Conservation (phyloP, 2,113 vertebrate species). For the Fulmarus glacialis region DNA sequence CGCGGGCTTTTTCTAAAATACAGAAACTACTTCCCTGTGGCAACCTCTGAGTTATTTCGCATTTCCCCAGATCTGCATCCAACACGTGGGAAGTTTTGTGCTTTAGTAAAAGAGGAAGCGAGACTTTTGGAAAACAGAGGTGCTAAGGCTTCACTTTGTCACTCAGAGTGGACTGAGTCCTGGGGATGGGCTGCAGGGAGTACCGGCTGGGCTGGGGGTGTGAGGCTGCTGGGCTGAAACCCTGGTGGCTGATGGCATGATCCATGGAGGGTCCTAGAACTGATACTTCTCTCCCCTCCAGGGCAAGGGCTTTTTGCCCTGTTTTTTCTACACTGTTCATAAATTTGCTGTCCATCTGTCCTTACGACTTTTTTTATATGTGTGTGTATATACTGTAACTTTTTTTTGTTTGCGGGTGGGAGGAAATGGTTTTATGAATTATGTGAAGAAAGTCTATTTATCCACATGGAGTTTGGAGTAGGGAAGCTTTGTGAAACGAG, state of each 20-base stretch:
- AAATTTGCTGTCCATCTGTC: constrained; percentile 16
- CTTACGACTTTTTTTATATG: constrained; percentile 31
- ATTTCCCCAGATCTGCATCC: background rate
- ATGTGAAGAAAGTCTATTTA: constrained; percentile 57
- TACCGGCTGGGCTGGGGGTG: background rate
- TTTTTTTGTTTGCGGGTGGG: background rate
- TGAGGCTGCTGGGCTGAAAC: background rate
- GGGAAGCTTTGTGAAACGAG: constrained; percentile 12
- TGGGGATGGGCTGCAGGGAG: background rate
- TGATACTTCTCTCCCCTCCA: background rate
- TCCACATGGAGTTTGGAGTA: constrained; percentile 19
- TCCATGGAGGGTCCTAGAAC: background rate
- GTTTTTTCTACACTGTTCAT: constrained; percentile 8
- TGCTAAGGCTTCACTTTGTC: background rate
- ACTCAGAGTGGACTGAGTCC: fast-evolving
- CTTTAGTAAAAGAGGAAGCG: background rate
- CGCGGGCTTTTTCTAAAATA: background rate
- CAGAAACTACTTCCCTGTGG: background rate
- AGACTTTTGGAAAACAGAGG: background rate
- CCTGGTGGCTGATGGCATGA: background rate
- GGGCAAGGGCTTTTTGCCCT: background rate
- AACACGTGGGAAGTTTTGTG: fast-evolving
- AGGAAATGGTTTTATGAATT: constrained; percentile 10
- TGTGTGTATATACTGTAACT: constrained; percentile 55
- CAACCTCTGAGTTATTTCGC: background rate